Evolutionary conservation across 2,113 vertebrate genomes (phyloP), one percentile per base, ranked within the genome.

Genomic region (Vulpes ferrilata): DNA sequence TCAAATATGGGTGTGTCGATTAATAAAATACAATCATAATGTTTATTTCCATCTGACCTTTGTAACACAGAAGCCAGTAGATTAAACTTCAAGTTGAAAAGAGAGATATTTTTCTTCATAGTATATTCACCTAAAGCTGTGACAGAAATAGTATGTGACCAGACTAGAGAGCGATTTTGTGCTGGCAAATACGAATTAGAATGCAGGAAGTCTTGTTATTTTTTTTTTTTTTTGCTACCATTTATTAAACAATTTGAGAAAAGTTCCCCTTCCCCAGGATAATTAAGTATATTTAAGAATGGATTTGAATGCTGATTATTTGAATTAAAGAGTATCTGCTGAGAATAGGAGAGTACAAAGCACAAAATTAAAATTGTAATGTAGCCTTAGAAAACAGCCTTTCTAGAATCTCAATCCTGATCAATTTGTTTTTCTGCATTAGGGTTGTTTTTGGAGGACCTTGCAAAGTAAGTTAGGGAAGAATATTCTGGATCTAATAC

Each of bases 291-390:
- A 25, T 84, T 88, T 92, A 78, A 93, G 73, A 95, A 73, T 93
- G 20, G 81, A 78, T 76, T 93, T 71, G 38, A 96, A 89, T 92
- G 35, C 17, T 73, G 65, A 88, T 57, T 89, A 64, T 85, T 81
- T 79, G 43, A 95, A 23, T 60, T 78, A 85, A 88, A 55, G 27
- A 48, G 1, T 79, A 38, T 92, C 53, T 93, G 22, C 16, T 82
- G 48, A 93, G 43, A 76, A 64, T 23, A 88, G 11, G 30, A 38
- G 81, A 91, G 19, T 55, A 38, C 32, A 73, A 90, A 90, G 16
- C n/a, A 92, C 15, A 65, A 86, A 96, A n/a, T 85, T 86, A 65
- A 95, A 93, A 95, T 88, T 95, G 64, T 91, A 43, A 48, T n/a
- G 7, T 64, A 6, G 30, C 43, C 60, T 51, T 73, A 43, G 38